Base-by-base conservation (phyloP, 1,140 invertebrate species). In the Aphaenogaster rudis region DNA sequence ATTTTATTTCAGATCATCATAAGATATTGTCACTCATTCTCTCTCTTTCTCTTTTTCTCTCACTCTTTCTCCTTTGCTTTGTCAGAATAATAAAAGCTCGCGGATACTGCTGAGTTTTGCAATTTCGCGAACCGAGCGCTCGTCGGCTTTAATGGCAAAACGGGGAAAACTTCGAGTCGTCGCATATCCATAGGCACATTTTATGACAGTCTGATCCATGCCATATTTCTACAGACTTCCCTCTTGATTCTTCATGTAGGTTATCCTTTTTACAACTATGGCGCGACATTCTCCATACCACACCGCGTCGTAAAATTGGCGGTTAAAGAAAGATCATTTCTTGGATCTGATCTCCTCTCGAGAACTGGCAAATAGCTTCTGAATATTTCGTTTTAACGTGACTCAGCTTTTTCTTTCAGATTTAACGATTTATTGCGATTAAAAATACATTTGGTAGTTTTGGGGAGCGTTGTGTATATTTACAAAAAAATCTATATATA, bases 201-300 rank as follows among this genome's bases (percentile, higher is more conserved):
- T 82, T 82, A 74, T 42, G 79, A 82, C 33, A 57, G 54, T 74
- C 67, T 74, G 54, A 82, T 82, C 80, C 69, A 6, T 52, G 39
- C 66, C 28, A 39, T 82, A 82, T 74, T 74, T 82, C 13, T 28
- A 13, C 66, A 33, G 66, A 82, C 3, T 81, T 71, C 7, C 21
- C 28, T 72, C 67, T 74, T 59, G 39, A 82, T 61, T 61, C 69
- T 50, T 28, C 13, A 82, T 21, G 54, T 15, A 45, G 28, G 28
- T 61, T 82, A 61, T 42, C 11, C n/a, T 82, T 82, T 74, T 82
- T 82, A 61, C 13, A 59, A 72, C 67, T 59, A 59, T 2, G 13
- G 4, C 33, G 7, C 42, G 42, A 48, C 4, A 7, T 48, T 82
- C 17, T 17, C 9, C 13, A 54, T 57, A 39, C 54, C 42, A 39